Base-by-base conservation (phyloP, 2,113 vertebrate genomes). In the Myotis yumanensis region DNA sequence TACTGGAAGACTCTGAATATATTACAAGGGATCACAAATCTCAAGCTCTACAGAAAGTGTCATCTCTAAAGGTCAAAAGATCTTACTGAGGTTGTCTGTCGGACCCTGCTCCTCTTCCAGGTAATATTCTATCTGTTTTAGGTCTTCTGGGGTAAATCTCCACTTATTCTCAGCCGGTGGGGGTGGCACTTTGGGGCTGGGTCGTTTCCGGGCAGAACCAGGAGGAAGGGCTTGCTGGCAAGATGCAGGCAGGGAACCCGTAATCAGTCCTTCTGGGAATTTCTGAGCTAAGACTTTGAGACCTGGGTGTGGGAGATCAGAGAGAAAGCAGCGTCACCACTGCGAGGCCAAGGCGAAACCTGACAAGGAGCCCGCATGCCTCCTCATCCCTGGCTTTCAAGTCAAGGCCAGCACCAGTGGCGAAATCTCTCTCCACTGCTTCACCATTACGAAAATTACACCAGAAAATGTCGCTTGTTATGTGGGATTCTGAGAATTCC, bases 211-310 rank as follows among this genome's bases (percentile, higher is more conserved):
- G 57, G 97, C 71, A 35, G 97, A 97, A 5, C 94, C 91, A 0
- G 97, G 4, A 1, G 97, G 89, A 35, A 97, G 54, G 22, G 98
- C 17, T 18, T 97, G 96, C 12, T 98, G 98, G 97, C 99, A 99
- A 11, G 97, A 98, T 0, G 66, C 0, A 0, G 99, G 99, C 40
- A 99, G 94, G 0, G 98, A 98, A 76, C 99, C 99, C 0, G 99
- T 99, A 71, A 99, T 97, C 97, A 99, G 28, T 7, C 99, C 99
- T 75, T 99, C 99, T 0, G 99, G 99, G 93, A 99, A 99, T 92
- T 99, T 99, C 97, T 99, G 99, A 11, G 98, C 98, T 0, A 99
- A 96, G 20, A 99, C 99, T 96, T 99, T 99, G 40, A 99, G 98
- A 95, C 99, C 99, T 99, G 96, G 16, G 51, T 83, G 93, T 30